Evolutionary conservation across 2,113 vertebrate species (phyloP).

Genomic region (Rallus limicola): DNA sequence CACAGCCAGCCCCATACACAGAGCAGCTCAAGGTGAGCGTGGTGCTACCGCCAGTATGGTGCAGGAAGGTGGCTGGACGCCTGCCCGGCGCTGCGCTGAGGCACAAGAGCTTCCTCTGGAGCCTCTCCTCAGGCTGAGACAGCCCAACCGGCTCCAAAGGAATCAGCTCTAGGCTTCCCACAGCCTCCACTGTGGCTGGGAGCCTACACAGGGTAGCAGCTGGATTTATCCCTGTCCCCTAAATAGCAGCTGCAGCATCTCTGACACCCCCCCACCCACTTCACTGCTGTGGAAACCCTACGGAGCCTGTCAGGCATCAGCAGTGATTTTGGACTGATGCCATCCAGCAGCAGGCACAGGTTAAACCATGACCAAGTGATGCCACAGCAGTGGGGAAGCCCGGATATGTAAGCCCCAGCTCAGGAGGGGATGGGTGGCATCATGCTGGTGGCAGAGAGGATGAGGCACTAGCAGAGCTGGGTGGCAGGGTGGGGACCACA

Average conservation of each 20-base stretch:
- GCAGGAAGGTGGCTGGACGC: background rate
- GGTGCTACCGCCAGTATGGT: fast-evolving
- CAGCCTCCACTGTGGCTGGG: fast-evolving
- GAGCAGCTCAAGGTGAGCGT: background rate
- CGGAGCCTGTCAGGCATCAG: background rate
- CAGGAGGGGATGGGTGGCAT: fast-evolving
- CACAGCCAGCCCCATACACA: background rate
- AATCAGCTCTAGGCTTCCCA: background rate
- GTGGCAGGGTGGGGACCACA: fast-evolving
- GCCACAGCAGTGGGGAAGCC: fast-evolving
- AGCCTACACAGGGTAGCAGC: background rate
- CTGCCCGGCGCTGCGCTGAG: fast-evolving
- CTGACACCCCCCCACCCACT: background rate
- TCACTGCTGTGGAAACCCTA: fast-evolving
- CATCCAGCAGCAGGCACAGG: background rate
- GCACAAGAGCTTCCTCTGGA: background rate
- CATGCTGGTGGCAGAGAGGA: fast-evolving
- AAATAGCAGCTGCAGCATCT: background rate
- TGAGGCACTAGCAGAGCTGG: background rate
- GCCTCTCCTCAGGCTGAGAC: background rate
- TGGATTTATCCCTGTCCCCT: fast-evolving
- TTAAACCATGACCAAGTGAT: background rate
- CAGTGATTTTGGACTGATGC: no score
- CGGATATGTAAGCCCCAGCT: fast-evolving
- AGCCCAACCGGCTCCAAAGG: fast-evolving